phyloP scores from a whole-genome alignment of 2,113 vertebrate genomes.

The Tonatia bakeri region DNA sequence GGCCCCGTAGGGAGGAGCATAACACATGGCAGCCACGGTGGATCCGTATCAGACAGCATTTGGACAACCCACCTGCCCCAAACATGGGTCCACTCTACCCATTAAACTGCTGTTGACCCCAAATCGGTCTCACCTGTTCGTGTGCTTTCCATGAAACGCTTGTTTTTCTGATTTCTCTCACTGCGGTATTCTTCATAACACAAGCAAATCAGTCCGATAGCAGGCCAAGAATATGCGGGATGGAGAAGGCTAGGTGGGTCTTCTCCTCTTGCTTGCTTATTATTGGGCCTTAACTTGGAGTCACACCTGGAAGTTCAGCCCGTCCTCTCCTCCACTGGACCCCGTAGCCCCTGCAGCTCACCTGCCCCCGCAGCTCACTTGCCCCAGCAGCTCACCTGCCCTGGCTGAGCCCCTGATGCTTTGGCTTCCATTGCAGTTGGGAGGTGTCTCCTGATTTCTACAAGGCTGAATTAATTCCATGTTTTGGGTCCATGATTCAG shows the following conservation, averaged over 20 bases:
- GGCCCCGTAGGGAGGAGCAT: neutral
- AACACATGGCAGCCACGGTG: fast-evolving
- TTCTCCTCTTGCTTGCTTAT: fast-evolving
- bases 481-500: neutral
- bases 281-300: neutral
- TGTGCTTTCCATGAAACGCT: neutral
- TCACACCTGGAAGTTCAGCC: neutral
- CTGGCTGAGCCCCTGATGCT: neutral
- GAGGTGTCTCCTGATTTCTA: neutral
- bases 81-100: too few species aligned
- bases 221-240: neutral
- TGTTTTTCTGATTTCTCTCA: neutral
- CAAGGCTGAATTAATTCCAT: neutral
- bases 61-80: fast-evolving
- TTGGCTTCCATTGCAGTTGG: neutral
- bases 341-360: too few species aligned
- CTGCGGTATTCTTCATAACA: neutral
- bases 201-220: neutral
- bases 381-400: neutral
- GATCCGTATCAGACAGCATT: neutral
- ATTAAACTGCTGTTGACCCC: neutral
- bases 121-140: neutral
- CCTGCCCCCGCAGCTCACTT: too few species aligned
- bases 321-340: neutral
- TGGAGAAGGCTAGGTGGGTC: too few species aligned